A percentile compares a stretch with the other conserved stretches of the same genome.
These are phyloP conservation scores for Mesodorylaimus sp. DNA, from an alignment of 2,888 invertebrate genomes.

Conservation along the genomic window DNA sequence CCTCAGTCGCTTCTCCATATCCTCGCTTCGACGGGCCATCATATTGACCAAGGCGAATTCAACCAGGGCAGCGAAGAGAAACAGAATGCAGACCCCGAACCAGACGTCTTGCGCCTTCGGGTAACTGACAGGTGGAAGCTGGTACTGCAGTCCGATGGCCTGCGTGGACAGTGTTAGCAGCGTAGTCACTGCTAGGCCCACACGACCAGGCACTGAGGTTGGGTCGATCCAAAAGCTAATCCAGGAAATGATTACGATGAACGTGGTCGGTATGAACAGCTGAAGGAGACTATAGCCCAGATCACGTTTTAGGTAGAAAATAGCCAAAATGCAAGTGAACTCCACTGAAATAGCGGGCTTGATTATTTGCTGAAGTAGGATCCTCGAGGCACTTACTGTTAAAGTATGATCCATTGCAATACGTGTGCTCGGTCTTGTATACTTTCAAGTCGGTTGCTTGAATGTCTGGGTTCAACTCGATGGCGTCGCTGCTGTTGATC, in stretches of 20 bases:
- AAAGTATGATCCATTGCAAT: conserved; percentile 7
- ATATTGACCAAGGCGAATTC: too few species aligned
- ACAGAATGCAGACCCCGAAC: too few species aligned
- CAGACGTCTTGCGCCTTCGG: too few species aligned
- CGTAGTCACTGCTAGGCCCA: conserved; percentile 28
- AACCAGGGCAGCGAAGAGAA: too few species aligned
- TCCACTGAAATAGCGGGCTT: conserved; percentile 18
- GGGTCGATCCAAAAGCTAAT: conserved; percentile 29
- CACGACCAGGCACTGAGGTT: conserved; percentile 27
- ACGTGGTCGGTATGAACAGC: conserved; percentile 26
- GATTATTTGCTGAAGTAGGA: neutral
- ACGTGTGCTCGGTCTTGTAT: conserved; percentile 16
- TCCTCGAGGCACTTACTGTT: neutral
- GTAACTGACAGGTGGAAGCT: conserved; percentile 15
- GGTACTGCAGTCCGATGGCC: conserved; percentile 16
- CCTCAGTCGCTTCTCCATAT: too few species aligned
- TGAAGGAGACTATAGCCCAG: conserved; percentile 28
- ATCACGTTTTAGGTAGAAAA: conserved; percentile 21
- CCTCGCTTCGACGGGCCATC: too few species aligned
- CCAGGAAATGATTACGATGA: conserved; percentile 29
- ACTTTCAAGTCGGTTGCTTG: conserved; percentile 27
- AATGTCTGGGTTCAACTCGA: conserved; percentile 22
- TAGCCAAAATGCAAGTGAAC: conserved; percentile 24
- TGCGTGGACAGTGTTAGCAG: conserved; percentile 27
- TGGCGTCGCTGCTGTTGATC: conserved; percentile 19